A percentile compares a stretch with the other conserved stretches of the same genome.
Evolutionary conservation across 2,113 vertebrate genomes (phyloP).

Genomic region (Echinops telfairi): DNA sequence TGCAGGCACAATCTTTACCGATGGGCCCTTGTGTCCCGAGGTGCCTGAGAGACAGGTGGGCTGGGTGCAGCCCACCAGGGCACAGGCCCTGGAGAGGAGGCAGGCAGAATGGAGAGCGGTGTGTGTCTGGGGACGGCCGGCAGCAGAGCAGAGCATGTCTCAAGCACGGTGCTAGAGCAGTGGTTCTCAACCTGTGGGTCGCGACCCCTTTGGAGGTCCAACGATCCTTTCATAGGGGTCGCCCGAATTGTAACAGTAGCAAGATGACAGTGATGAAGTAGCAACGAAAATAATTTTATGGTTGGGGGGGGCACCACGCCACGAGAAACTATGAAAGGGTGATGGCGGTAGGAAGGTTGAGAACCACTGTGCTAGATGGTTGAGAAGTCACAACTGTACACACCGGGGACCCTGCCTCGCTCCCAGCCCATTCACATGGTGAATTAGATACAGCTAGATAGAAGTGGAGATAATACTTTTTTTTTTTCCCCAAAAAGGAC

Average conservation of each 20-base stretch:
- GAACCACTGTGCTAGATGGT: neutral
- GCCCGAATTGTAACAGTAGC: no score
- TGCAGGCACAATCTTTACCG: conserved; percentile 16
- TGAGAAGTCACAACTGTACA: conserved; percentile 71
- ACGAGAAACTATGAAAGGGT: no score
- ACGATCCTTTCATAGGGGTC: no score
- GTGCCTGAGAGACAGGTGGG: neutral
- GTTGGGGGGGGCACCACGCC: no score
- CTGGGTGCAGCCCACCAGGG: neutral
- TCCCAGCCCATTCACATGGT: conserved; percentile 59
- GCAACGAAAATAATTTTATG: no score
- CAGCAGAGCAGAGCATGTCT: conserved; percentile 48
- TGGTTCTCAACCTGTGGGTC: no score
- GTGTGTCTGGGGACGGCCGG: conserved; percentile 18
- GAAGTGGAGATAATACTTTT: conserved; percentile 65
- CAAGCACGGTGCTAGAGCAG: conserved; percentile 50
- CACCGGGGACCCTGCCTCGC: conserved; percentile 57
- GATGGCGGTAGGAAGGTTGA: no score
- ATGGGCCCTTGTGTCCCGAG: conserved; percentile 30
- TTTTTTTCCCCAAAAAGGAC: conserved; percentile 59
- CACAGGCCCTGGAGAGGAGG: conserved; percentile 15
- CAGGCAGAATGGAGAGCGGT: neutral
- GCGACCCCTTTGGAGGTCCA: no score
- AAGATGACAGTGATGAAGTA: no score
- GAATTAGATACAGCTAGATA: conserved; percentile 69